Conservation (phyloP, 2,113 vertebrate species). For the Ailuropoda melanoleuca region DNA sequence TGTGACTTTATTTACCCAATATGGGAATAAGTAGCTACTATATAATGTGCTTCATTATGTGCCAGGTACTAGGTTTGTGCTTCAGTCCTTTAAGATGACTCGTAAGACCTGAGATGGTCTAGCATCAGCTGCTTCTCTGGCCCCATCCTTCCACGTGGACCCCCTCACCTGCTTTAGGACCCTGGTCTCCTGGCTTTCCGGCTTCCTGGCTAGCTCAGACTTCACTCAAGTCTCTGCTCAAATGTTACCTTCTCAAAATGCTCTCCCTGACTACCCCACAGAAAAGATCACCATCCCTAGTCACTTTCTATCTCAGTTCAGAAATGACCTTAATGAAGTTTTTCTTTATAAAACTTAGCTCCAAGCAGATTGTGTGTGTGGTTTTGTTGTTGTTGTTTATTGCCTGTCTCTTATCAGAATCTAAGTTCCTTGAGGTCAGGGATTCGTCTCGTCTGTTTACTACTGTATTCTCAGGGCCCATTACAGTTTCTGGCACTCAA, state of each 20-base stretch:
- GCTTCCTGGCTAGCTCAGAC: background rate
- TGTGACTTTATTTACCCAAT: conserved; percentile 23
- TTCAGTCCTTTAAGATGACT: background rate
- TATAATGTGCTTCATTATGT: conserved; percentile 46
- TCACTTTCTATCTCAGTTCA: background rate
- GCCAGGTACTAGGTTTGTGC: background rate
- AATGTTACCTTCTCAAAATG: conserved; percentile 45
- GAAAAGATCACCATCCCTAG: background rate
- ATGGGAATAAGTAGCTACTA: conserved; percentile 34
- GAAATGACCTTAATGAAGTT: background rate
- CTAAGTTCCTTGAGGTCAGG: conserved; percentile 1
- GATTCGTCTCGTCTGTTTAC: background rate
- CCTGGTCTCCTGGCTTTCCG: background rate
- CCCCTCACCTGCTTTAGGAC: background rate
- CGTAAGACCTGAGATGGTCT: background rate
- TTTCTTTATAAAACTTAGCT: background rate
- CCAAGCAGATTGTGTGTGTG: background rate
- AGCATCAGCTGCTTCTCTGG: background rate
- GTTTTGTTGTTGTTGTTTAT: background rate
- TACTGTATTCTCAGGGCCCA: background rate
- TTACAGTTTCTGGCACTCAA: background rate
- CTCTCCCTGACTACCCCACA: background rate
- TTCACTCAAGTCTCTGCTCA: conserved; percentile 27
- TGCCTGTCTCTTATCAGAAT: background rate
- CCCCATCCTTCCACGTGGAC: background rate